Base-by-base conservation (phyloP, 1,140 invertebrate genomes). In the Dendroctonus valens region DNA sequence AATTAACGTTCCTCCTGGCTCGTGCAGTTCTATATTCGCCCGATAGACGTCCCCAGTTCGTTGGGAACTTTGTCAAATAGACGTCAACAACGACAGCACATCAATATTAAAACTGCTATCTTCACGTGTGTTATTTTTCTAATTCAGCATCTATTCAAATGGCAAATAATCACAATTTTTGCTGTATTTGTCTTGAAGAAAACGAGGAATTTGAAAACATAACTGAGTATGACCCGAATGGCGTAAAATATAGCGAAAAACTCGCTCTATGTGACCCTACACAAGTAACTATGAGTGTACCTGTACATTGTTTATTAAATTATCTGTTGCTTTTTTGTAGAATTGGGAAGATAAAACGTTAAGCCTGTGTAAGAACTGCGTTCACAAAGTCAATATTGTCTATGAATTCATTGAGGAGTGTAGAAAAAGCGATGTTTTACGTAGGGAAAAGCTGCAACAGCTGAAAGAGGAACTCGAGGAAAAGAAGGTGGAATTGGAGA, bases 371-470 rank as follows among this genome's bases (percentile, higher is more conserved):
- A 46, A 59, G 51, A 44, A 38, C 42, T 71, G 70, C 38, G 46
- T 67, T 44, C 51, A 59, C 41, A 62, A 60, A 59, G 8, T 71
- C 50, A 52, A 68, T 61, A 38, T 40, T 11, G 63, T 59, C 5
- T 71, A 63, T 59, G 42, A 59, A 3, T 71, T 71, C 52, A 71
- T 71, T 42, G 48, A 65, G 39, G 26, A 40, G 39, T 71, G 70
- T 49, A 42, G 51, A 39, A 65, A 67, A 58, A 71, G 70, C 48
- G 42, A 68, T 53, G 46, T 42, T 6, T 53, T 69, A n/a, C 37
- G 70, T 12, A 53, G n/a, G 51, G 39, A 60, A 14, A 62, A 68
- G 37, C 53, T 68, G 26, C n/a, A 15, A 15, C 38, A 63, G 26
- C 41, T 63, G 11, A 14, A 68, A 54, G 12, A 49, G 39, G 65